Evolutionary conservation across 2,888 invertebrate species (phyloP), one percentile per base, ranked within the genome.

Genomic region (Frankliniella intonsa): DNA sequence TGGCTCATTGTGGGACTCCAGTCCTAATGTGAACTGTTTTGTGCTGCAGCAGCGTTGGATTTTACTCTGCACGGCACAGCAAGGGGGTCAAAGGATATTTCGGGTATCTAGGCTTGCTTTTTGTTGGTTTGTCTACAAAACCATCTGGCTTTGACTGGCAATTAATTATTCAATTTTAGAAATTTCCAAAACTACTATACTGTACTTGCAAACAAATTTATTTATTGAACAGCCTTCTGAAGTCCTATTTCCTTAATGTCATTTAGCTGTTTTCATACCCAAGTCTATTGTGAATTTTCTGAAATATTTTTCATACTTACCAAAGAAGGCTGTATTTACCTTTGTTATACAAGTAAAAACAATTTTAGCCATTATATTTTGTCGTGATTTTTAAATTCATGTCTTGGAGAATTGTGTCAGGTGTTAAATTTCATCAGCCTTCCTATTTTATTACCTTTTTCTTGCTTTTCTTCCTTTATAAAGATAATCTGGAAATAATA

Each of bases 11-110:
- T 76, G 9, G 69, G 69, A 76, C 69, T 76, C 69, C 69, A 76
- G 22, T 76, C 69, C 69, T 76, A 76, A 76, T 76, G 69, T 76
- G 69, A 76, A 76, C 69, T 76, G 69, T 76, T 76, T 22, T 76
- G 69, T 76, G 69, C 69, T 76, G 69, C 69, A 76, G 69, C 69
- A 76, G 69, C 69, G 69, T 76, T 76, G 69, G 69, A 76, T 76
- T 76, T n/a, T 76, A 22, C 69, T 76, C 69, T 76, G 69, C 69
- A 76, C 69, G 69, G 69, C 69, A 76, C 69, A 76, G 69, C 69
- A 76, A 76, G 69, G 69, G 69, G n/a, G 12, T 25, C 69, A 22
- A 76, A 76, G 69, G 69, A 76, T 76, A 76, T 76, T 25, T 76
- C 69, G 69, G 69, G 69, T 76, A 76, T 25, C n/a, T 76, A 25